Base-by-base conservation (phyloP, 2,113 vertebrate genomes). In the Danionella cerebrum region DNA sequence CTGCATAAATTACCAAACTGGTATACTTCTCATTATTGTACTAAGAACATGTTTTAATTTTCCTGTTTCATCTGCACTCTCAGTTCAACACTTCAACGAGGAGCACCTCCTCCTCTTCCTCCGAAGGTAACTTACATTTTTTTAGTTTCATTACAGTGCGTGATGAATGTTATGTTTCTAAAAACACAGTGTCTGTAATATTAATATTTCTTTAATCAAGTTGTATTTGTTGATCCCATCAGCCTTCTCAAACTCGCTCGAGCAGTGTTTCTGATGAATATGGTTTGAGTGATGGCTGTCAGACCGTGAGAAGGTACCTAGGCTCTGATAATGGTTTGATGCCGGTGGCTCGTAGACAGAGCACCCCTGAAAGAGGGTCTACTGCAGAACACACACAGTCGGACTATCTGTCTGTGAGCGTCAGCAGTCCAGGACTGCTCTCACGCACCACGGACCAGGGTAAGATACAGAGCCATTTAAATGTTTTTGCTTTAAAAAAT, bases 41-140 rank as follows among this genome's bases (percentile, higher is more conserved):
- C n/a, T n/a, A n/a, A n/a, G n/a, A n/a, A n/a, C n/a, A n/a, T n/a
- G n/a, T 64, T 2, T 14, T 8, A 11, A 8, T 22, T 10, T 14
- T 21, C 51, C 4, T 36, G 19, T 9, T 33, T 42, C 16, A n/a
- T 10, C 35, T 38, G n/a, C 24, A 14, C 13, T 2, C 14, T 47
- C 76, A 98, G 95, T 35, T 93, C 91, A 0, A 98, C 96, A 1
- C 86, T 97, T 12, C 96, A 94, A 79, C 87, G 89, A 53, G 89
- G 86, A 31, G 27, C 89, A 72, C 96, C 94, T 0, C 96, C 95
- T 72, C 96, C 96, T 0, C 85, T 97, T 14, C 96, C 96, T 68
- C 95, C 95, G 11, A 98, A 98, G 91, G 96, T 98, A 74, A 89
- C 79, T 36, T 4, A 31, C 21, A n/a, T n/a, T n/a, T n/a, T n/a